phyloP scores from a whole-genome alignment of 2,888 invertebrate species.

The Caenorhabditis afra region DNA sequence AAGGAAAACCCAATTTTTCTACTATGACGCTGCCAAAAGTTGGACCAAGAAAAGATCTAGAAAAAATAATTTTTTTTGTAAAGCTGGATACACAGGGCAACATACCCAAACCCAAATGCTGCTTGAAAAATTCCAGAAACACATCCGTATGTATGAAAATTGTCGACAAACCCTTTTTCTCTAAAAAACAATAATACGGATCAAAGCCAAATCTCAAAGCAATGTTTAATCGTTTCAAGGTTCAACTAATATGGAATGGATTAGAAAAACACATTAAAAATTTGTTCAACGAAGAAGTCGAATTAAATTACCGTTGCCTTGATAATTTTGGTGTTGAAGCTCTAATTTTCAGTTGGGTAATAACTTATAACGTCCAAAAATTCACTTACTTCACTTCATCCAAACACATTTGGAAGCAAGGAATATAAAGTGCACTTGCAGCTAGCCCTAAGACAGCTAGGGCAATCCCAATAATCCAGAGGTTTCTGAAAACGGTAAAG shows the following conservation, averaged over 20 bases:
- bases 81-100: background rate
- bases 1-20: constrained; percentile 80
- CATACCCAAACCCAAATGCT: constrained; percentile 88
- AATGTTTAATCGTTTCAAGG: too few species aligned
- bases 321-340: too few species aligned
- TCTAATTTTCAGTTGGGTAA: too few species aligned
- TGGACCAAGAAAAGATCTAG: constrained; percentile 79
- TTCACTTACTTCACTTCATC: constrained; percentile 86
- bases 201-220: too few species aligned
- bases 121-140: constrained; percentile 94
- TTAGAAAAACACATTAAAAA: too few species aligned
- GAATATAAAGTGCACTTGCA: constrained; percentile 89
- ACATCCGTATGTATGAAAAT: constrained; percentile 90
- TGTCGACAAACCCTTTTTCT: constrained; percentile 86
- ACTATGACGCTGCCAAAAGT: constrained; percentile 78
- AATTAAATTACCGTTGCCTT: too few species aligned
- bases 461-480: constrained; percentile 83
- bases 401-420: constrained; percentile 90
- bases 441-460: constrained; percentile 89
- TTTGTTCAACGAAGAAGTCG: too few species aligned
- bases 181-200: constrained; percentile 77
- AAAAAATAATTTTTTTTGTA: too few species aligned
- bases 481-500: constrained; percentile 72
- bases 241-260: too few species aligned
- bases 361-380: too few species aligned